These are phyloP conservation scores for Clarias gariepinus DNA, from an alignment of 2,113 vertebrate genomes.

Conservation along the genomic window DNA sequence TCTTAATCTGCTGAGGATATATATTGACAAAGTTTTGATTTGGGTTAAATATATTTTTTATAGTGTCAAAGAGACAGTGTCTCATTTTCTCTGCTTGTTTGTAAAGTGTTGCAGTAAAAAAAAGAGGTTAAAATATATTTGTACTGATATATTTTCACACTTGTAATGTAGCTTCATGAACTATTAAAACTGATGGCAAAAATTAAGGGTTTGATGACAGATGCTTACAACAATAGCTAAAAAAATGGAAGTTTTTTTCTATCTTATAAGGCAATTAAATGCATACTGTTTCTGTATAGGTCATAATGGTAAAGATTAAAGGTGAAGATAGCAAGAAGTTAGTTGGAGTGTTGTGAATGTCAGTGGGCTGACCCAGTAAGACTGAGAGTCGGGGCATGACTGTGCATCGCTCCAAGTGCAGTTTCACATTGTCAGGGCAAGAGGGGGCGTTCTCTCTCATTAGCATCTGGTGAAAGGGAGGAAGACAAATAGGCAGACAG, in stretches of 20 bases:
- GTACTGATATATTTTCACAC: neutral
- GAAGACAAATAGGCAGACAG: neutral
- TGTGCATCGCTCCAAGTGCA: conserved; percentile 59
- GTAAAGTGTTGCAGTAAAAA: neutral
- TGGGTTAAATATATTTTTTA: neutral
- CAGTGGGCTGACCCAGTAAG: conserved; percentile 66
- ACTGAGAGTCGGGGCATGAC: conserved; percentile 73
- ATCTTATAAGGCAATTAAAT: conserved; percentile 4
- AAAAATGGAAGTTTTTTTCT: neutral
- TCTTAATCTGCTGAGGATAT: neutral
- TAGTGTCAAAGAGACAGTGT: neutral
- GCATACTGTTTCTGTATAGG: neutral
- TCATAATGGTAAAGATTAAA: conserved; percentile 35
- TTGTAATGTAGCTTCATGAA: neutral
- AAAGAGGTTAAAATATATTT: neutral
- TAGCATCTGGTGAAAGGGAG: conserved; percentile 28
- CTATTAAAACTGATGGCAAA: neutral
- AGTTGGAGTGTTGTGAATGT: conserved; percentile 49
- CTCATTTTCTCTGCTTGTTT: neutral
- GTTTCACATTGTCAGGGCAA: conserved; percentile 65
- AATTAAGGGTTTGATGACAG: neutral
- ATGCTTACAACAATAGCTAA: neutral
- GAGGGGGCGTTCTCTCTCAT: conserved; percentile 48
- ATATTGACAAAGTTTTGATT: neutral
- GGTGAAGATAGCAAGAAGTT: conserved; percentile 37